Conservation (phyloP, 1,140 invertebrate genomes). For the Globodera rostochiensis region DNA sequence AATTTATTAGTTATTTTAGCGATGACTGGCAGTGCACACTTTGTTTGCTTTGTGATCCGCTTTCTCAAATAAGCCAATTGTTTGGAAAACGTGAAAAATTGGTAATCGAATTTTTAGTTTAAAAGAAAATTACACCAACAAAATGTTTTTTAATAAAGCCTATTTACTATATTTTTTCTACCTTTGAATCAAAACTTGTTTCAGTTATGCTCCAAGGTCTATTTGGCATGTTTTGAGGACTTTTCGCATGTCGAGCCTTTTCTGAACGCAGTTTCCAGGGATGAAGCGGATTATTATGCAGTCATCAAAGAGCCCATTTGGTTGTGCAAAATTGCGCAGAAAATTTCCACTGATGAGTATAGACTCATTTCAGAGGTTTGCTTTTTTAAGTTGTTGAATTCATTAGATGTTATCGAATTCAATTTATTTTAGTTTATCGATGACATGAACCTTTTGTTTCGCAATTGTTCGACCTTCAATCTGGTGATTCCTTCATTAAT, state of each 20-base stretch:
- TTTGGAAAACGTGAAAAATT: slow-evolving; percentile 42
- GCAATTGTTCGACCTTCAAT: slow-evolving; percentile 55
- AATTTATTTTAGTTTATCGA: slow-evolving; percentile 41
- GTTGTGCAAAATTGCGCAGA: slow-evolving; percentile 36
- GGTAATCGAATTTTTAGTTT: slow-evolving; percentile 20
- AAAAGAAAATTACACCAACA: not conserved
- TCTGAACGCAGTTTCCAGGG: slow-evolving; percentile 31
- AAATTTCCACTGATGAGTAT: slow-evolving; percentile 26
- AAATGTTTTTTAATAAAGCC: slow-evolving; percentile 5
- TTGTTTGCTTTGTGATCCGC: slow-evolving; percentile 36
- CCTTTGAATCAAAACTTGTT: slow-evolving; percentile 24
- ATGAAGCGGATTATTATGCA: slow-evolving; percentile 31
- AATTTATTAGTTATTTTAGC: slow-evolving; percentile 26
- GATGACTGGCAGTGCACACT: slow-evolving; percentile 51
- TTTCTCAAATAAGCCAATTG: slow-evolving; percentile 9
- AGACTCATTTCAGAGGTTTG: slow-evolving; percentile 9
- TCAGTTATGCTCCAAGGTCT: slow-evolving; percentile 51
- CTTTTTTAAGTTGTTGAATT: not conserved
- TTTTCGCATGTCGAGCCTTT: slow-evolving; percentile 38
- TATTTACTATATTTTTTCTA: slow-evolving; percentile 2
- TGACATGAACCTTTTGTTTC: slow-evolving; percentile 51
- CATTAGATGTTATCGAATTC: not conserved
- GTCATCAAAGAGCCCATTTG: slow-evolving; percentile 47
- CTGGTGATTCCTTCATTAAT: slow-evolving; percentile 24
- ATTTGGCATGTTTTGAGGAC: slow-evolving; percentile 46